Percentiles rank a stretch among this genome's conserved stretches.
Evolutionary conservation across 2,113 vertebrate species (phyloP).

Genomic region (Spea bombifrons): DNA sequence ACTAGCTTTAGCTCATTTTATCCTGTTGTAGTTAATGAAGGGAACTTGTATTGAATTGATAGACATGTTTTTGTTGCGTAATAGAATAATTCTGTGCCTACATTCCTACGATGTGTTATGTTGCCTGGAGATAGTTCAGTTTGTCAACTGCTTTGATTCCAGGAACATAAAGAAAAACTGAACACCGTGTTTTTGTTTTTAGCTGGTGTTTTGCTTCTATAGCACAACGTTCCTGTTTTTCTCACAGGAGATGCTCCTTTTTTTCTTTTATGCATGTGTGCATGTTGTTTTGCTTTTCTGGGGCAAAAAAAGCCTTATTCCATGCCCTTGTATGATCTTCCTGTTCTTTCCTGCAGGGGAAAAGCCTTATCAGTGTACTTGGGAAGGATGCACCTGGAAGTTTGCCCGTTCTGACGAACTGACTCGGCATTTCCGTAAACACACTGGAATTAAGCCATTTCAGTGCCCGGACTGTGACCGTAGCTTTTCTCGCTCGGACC

Average conservation of each 20-base stretch:
- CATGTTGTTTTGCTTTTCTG: background rate
- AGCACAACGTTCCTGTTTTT: background rate
- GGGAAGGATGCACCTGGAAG: conserved; percentile 99
- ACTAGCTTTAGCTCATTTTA: too few relatives aligned
- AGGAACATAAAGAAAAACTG: too few relatives aligned
- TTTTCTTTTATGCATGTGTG: background rate
- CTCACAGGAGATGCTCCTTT: background rate
- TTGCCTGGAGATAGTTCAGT: too few relatives aligned
- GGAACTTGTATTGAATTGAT: too few relatives aligned
- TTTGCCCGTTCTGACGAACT: conserved; percentile 97
- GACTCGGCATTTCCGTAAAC: conserved; percentile 97
- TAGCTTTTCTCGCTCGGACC: conserved; percentile 96
- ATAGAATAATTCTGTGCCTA: too few relatives aligned
- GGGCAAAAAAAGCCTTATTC: background rate
- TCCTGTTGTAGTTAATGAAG: too few relatives aligned
- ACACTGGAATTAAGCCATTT: conserved; percentile 96
- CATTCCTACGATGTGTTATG: too few relatives aligned
- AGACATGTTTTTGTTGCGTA: too few relatives aligned
- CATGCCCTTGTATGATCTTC: conserved; percentile 39
- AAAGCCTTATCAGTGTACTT: conserved; percentile 96
- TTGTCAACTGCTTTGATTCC: too few relatives aligned
- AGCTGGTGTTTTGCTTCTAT: background rate
- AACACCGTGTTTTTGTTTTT: too few relatives aligned
- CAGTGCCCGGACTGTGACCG: conserved; percentile 98
- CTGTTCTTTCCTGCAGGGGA: conserved; percentile 73